phyloP scores from a whole-genome alignment of 2,113 vertebrate genomes.

The Alethe diademata region DNA sequence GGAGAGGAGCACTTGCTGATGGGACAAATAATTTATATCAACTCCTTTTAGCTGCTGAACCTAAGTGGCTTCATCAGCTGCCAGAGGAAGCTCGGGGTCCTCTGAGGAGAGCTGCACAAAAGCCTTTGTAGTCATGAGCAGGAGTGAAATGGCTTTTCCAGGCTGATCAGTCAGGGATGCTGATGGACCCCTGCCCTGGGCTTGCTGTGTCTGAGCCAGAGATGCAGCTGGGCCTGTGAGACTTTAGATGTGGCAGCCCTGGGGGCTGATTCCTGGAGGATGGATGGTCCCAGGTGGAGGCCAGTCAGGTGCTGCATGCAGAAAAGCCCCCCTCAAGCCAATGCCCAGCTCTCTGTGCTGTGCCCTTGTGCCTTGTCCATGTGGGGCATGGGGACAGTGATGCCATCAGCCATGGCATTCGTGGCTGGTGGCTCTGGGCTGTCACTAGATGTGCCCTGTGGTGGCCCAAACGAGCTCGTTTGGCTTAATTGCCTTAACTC shows the following conservation, averaged over 20 bases:
- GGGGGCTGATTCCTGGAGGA: background rate
- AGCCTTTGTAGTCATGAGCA: background rate
- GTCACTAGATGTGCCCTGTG: background rate
- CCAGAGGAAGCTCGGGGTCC: background rate
- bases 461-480: rapidly evolving
- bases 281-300: background rate
- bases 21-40: background rate
- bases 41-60: background rate
- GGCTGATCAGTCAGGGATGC: rapidly evolving
- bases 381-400: rapidly evolving
- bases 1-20: background rate
- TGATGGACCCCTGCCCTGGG: rapidly evolving
- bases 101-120: background rate
- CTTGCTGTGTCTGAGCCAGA: rapidly evolving
- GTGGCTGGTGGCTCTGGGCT: background rate
- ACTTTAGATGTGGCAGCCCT: rapidly evolving
- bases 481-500: background rate
- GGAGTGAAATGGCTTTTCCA: background rate
- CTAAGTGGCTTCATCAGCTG: background rate
- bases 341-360: rapidly evolving
- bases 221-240: background rate
- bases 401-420: rapidly evolving
- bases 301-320: background rate
- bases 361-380: background rate
- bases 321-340: background rate